Evolutionary conservation across 2,113 vertebrate species (phyloP).

Genomic region (Labeo rohita): DNA sequence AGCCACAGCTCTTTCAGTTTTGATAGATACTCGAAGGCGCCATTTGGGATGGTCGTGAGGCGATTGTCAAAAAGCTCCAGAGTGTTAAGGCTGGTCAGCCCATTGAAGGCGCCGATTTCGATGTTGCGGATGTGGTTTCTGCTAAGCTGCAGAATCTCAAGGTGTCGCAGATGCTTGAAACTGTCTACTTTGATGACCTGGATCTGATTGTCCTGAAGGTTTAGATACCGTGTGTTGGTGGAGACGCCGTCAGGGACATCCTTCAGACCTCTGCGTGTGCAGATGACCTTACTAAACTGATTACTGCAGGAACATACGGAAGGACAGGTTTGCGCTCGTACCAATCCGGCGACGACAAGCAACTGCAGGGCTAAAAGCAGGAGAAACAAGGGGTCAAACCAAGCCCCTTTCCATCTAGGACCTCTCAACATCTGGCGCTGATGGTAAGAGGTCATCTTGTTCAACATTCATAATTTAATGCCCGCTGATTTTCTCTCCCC

Average conservation of each 20-base stretch:
- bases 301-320: conserved; percentile 81
- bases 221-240: conserved; percentile 80
- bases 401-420: conserved; percentile 99
- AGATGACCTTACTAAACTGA: conserved; percentile 82
- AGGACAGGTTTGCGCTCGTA: conserved; percentile 78
- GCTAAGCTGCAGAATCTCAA: conserved; percentile 80
- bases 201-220: conserved; percentile 81
- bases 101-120: conserved; percentile 80
- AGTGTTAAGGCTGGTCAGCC: conserved; percentile 78
- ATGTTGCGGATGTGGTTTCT: conserved; percentile 81
- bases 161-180: conserved; percentile 79
- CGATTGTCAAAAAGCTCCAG: conserved; percentile 82
- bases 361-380: conserved; percentile 97
- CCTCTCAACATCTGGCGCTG: conserved; percentile 99
- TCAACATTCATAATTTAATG: conserved; percentile 99
- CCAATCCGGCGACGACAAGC: conserved; percentile 93
- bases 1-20: conserved; percentile 81
- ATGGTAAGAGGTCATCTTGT: conserved; percentile 99
- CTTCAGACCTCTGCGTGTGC: conserved; percentile 75
- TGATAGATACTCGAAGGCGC: conserved; percentile 80
- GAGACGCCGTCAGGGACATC: conserved; percentile 80
- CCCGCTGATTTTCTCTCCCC: conserved; percentile 81
- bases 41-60: conserved; percentile 81
- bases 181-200: conserved; percentile 82
- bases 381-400: conserved; percentile 98